Evolutionary conservation across 2,113 vertebrate species (phyloP).

Genomic region (Tragelaphus scriptus): DNA sequence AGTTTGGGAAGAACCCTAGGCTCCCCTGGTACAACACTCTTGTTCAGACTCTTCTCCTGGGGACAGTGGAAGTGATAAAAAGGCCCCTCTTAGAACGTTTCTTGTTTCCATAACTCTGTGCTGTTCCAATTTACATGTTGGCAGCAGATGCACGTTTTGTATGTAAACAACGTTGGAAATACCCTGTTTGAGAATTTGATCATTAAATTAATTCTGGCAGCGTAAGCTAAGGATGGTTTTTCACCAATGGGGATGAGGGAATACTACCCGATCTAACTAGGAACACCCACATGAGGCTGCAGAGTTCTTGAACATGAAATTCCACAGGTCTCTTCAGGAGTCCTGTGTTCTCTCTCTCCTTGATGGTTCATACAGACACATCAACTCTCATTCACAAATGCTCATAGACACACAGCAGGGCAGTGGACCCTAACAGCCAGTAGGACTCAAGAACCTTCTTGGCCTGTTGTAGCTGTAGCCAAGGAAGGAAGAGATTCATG

Average conservation of each 20-base stretch:
- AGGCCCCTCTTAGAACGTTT: background rate
- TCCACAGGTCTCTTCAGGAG: background rate
- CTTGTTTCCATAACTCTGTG: background rate
- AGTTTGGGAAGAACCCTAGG: background rate
- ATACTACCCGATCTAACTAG: background rate
- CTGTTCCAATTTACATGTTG: constrained; percentile 29
- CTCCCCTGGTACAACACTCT: background rate
- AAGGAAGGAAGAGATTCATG: background rate
- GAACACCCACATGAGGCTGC: background rate
- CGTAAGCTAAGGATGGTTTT: constrained; percentile 59
- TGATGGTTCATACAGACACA: background rate
- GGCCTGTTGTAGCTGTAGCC: background rate
- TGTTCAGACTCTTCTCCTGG: background rate
- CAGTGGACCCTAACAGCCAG: background rate
- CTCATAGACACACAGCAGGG: background rate
- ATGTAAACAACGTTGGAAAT: constrained; percentile 73
- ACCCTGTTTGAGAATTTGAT: constrained; percentile 70
- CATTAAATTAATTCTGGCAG: constrained; percentile 68
- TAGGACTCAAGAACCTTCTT: background rate
- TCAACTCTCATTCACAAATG: background rate
- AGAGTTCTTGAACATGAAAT: background rate
- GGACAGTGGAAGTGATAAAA: background rate
- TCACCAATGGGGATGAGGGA: background rate
- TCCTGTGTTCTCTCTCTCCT: background rate
- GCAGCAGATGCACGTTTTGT: constrained; percentile 69